A percentile compares a stretch with the other conserved stretches of the same genome.
These are phyloP conservation scores for Phyllostomus hastatus DNA, from an alignment of 2,113 vertebrate genomes.

Conservation along the genomic window DNA sequence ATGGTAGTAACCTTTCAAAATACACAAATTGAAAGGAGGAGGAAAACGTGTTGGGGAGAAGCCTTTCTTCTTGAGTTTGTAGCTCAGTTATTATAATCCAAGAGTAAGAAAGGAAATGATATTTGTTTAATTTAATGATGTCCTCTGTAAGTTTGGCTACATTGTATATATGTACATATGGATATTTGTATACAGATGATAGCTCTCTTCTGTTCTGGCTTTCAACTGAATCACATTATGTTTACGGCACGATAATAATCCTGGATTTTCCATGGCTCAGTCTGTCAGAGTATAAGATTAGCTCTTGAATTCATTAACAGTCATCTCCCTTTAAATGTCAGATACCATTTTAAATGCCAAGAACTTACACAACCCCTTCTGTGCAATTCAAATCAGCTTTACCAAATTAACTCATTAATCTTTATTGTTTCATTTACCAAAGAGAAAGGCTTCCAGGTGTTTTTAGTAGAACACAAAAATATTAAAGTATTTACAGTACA, in stretches of 20 bases:
- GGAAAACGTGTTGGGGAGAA: not conserved
- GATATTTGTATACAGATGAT: not conserved
- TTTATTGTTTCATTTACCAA: constrained; percentile 44
- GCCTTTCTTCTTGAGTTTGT: not conserved
- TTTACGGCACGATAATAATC: constrained; percentile 68
- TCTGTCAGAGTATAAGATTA: constrained; percentile 68
- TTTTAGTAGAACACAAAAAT: constrained; percentile 39
- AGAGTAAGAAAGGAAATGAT: not conserved
- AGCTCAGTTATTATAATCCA: not conserved
- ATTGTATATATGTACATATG: not conserved
- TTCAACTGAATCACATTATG: constrained; percentile 46
- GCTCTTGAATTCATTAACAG: constrained; percentile 70
- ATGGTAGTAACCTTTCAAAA: not conserved
- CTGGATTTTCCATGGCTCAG: constrained; percentile 61
- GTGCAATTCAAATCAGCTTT: constrained; percentile 60
- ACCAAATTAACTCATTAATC: constrained; percentile 58
- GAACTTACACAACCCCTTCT: constrained; percentile 54
- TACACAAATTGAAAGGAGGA: not conserved
- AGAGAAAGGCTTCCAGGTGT: constrained; percentile 34
- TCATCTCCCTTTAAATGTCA: constrained; percentile 70
- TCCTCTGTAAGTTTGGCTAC: not conserved
- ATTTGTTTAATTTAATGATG: not conserved
- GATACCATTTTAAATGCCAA: constrained; percentile 69
- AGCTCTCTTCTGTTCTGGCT: constrained; percentile 33
- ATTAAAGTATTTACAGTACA: constrained; percentile 1